Conservation (phyloP, 2,888 invertebrate genomes). For the Hypomecis punctinalis region DNA sequence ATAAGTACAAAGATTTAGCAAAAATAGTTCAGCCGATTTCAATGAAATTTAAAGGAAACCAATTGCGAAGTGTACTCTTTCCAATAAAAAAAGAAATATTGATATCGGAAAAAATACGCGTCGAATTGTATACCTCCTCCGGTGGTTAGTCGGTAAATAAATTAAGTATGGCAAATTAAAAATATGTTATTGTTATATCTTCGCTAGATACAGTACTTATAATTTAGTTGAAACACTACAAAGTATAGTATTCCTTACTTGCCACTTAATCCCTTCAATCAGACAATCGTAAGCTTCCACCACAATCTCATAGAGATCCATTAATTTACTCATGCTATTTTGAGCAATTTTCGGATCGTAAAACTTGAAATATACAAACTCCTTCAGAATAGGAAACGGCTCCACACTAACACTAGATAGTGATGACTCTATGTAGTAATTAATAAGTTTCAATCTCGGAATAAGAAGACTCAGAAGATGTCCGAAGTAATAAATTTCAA, state of each 20-base stretch:
- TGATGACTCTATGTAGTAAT: constrained; percentile 59
- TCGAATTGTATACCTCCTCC: too few relatives aligned
- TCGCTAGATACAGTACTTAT: too few relatives aligned
- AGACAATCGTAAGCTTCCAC: constrained; percentile 62
- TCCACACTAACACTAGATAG: constrained; percentile 45
- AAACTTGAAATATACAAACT: constrained; percentile 46
- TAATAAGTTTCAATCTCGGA: constrained; percentile 61
- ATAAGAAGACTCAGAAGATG: constrained; percentile 61
- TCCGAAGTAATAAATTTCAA: constrained; percentile 61
- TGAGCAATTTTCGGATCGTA: constrained; percentile 43
- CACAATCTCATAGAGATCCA: constrained; percentile 63
- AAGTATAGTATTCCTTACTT: constrained; percentile 51
- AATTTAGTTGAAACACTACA: too few relatives aligned
- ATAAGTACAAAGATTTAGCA: too few relatives aligned
- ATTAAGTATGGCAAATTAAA: too few relatives aligned
- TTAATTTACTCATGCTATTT: constrained; percentile 58
- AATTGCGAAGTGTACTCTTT: too few relatives aligned
- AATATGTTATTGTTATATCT: too few relatives aligned
- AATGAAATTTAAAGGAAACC: too few relatives aligned
- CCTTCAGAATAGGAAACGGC: constrained; percentile 45
- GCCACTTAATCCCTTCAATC: constrained; percentile 69
- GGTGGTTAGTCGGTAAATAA: too few relatives aligned
- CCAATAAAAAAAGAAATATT: too few relatives aligned
- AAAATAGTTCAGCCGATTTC: too few relatives aligned
- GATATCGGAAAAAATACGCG: too few relatives aligned